phyloP scores from a whole-genome alignment of 2,113 vertebrate genomes.

The Lepus americanus region DNA sequence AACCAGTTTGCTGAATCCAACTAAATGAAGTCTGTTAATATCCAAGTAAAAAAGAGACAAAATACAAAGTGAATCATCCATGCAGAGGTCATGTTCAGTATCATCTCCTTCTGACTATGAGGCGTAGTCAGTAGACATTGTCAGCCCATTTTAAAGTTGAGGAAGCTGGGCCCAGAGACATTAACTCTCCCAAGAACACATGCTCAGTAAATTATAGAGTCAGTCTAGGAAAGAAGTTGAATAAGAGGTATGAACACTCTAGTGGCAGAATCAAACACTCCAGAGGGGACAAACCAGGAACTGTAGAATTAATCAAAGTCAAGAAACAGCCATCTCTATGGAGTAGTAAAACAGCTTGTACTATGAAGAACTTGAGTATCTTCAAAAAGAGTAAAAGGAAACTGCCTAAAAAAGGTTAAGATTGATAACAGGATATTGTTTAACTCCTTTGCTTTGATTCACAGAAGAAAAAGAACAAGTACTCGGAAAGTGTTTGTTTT shows the following conservation, averaged over 20 bases:
- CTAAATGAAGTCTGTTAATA: background rate
- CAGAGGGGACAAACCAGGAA: background rate
- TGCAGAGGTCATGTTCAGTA: background rate
- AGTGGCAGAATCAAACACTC: background rate
- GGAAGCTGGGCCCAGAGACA: background rate
- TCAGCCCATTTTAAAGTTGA: background rate
- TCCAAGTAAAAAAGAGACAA: background rate
- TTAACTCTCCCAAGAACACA: background rate
- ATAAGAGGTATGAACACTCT: background rate
- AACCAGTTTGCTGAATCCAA: background rate
- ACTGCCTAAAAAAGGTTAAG: background rate
- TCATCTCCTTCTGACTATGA: background rate
- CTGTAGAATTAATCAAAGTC: background rate
- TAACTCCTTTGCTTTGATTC: slow-evolving; percentile 48
- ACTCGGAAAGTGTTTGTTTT: background rate
- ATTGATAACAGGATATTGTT: background rate
- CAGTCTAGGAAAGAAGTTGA: background rate
- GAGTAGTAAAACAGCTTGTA: background rate
- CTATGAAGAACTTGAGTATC: background rate
- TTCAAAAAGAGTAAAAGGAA: background rate
- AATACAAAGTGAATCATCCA: background rate
- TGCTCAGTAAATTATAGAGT: background rate
- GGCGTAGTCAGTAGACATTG: background rate
- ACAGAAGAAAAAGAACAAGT: slow-evolving; percentile 17
- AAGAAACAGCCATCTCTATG: background rate